Conservation (phyloP, 2,113 vertebrate genomes). For the Andinoacara biseriatus region DNA sequence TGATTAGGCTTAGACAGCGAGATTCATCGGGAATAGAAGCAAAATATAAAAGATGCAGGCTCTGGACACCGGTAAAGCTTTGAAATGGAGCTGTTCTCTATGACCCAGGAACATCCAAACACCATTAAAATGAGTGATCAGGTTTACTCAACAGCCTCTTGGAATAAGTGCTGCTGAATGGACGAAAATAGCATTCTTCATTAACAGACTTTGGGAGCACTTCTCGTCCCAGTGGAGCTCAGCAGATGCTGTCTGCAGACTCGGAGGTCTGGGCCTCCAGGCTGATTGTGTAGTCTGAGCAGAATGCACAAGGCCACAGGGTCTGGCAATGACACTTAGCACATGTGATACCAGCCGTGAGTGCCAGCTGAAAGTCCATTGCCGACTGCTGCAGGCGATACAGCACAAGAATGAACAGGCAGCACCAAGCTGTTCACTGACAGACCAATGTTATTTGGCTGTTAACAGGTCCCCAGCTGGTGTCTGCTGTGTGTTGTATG, state of each 20-base stretch:
- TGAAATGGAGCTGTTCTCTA: too few species aligned
- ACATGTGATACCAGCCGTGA: constrained; percentile 44
- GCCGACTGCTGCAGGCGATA: constrained; percentile 28
- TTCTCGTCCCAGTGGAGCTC: constrained; percentile 21
- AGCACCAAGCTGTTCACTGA: constrained; percentile 59
- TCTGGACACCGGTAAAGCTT: background rate
- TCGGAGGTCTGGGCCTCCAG: background rate
- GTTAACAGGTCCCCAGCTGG: constrained; percentile 74
- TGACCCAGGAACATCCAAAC: background rate
- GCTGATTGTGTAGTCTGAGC: constrained; percentile 44
- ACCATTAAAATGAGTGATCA: background rate
- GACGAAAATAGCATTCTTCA: constrained; percentile 21
- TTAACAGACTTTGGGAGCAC: background rate
- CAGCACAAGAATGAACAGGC: constrained; percentile 50
- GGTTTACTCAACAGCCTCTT: background rate
- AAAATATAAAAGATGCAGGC: constrained; percentile 17
- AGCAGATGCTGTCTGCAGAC: constrained; percentile 62
- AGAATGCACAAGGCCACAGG: constrained; percentile 29
- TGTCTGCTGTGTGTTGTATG: constrained; percentile 53
- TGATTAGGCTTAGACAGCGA: constrained; percentile 1
- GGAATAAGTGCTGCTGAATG: background rate
- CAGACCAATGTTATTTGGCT: constrained; percentile 60
- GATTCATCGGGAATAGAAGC: constrained; percentile 4
- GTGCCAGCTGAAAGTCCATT: constrained; percentile 48
- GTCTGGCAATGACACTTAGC: constrained; percentile 42